Conservation (phyloP, 1,140 invertebrate genomes). For the Drosophila repleta region DNA sequence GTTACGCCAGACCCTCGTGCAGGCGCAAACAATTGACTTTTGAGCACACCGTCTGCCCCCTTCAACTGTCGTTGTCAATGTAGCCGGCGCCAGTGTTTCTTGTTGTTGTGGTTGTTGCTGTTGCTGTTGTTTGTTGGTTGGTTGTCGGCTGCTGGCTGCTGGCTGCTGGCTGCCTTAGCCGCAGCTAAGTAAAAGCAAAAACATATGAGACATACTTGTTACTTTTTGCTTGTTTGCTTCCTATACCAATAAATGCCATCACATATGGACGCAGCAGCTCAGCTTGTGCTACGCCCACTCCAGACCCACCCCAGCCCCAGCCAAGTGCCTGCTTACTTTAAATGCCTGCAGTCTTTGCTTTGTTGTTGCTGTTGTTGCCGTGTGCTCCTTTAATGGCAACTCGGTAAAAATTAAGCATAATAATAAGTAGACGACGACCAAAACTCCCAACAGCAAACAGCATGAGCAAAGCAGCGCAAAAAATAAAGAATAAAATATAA, state of each 20-base stretch:
- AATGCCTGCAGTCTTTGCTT: constrained; percentile 51
- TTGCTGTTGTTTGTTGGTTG: too few species aligned
- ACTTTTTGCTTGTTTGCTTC: constrained; percentile 57
- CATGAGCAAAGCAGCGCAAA: constrained; percentile 5
- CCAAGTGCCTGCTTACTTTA: constrained; percentile 48
- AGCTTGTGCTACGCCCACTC: constrained; percentile 7
- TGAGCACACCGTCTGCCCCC: constrained; percentile 45
- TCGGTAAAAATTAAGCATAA: constrained; percentile 73
- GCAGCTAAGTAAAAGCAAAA: constrained; percentile 74
- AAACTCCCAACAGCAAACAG: constrained; percentile 55
- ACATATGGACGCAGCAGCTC: constrained; percentile 51
- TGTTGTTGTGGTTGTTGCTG: constrained; percentile 45
- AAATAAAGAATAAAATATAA: constrained; percentile 8
- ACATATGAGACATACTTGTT: constrained; percentile 78
- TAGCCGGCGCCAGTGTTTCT: constrained; percentile 45
- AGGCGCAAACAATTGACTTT: constrained; percentile 78
- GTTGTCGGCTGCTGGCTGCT: constrained; percentile 23
- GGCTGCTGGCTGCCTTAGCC: constrained; percentile 43
- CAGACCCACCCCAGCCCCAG: background rate
- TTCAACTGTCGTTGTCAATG: constrained; percentile 37
- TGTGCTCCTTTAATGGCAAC: constrained; percentile 32
- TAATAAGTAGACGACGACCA: constrained; percentile 69
- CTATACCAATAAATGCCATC: constrained; percentile 64
- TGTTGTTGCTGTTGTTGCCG: constrained; percentile 30
- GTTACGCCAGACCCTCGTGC: constrained; percentile 66